Evolutionary conservation across 2,888 invertebrate species (phyloP), one percentile per base, ranked within the genome.

Genomic region (Apodemia hepburni): DNA sequence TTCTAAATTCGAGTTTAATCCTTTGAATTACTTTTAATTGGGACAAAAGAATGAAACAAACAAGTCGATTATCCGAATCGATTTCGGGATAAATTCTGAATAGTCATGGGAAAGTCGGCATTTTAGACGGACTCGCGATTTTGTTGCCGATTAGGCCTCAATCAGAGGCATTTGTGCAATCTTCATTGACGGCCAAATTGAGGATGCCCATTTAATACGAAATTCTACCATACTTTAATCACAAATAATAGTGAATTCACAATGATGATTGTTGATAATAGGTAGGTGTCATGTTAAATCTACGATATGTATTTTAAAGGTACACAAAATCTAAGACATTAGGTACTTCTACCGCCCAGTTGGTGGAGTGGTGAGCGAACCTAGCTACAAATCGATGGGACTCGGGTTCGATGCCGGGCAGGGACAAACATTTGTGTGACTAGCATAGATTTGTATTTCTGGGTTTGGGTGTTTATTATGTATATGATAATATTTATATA

Each of bases 111-210:
- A 88, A 88, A 79, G 71, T 71, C 75, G 70, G 74, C 69, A 70
- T 73, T 80, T 79, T 76, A 62, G 61, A 62, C 65, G 66, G 65
- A 60, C 61, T 70, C 73, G 75, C 78, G 70, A 76, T 76, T 80
- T 80, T 77, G 76, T 73, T 78, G 68, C 71, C 80, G 84, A 86
- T 89, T 88, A 88, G 82, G 75, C 80, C 76, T 78, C 85, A 87
- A 88, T 89, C 87, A 84, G 77, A 76, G 72, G 79, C 73, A 78
- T 84, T 82, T 78, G 80, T 82, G 89, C 88, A 89, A 90, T 91
- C 87, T 87, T 69, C 88, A 89, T 83, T 90, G 90, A 90, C 90
- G 89, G 89, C 79, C 71, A 91, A 91, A 91, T 91, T 91, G 74
- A 69, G 63, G 62, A 64, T 65, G 29, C 27, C 54, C 27, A 66